Evolutionary conservation across 2,113 vertebrate species (phyloP).

Genomic region (Pseudopipra pipra): DNA sequence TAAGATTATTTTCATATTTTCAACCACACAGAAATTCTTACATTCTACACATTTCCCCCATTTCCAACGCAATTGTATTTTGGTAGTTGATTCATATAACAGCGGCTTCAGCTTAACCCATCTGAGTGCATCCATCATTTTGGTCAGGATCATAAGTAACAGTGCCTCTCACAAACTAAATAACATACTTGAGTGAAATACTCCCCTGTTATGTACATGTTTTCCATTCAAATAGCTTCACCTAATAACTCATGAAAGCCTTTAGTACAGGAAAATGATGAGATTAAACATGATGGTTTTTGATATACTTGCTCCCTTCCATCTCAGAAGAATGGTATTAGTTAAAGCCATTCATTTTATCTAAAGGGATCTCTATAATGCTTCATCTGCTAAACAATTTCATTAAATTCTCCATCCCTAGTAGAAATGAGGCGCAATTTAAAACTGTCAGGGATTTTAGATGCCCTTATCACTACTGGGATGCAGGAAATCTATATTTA

Average conservation of each 20-base stretch:
- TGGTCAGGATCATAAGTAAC: conserved; percentile 22
- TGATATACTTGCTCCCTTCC: neutral
- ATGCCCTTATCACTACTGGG: neutral
- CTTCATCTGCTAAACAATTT: conserved; percentile 19
- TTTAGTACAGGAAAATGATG: neutral
- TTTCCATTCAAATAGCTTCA: conserved; percentile 1
- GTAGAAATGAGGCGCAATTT: neutral
- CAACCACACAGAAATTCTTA: neutral
- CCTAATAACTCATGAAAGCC: conserved; percentile 17
- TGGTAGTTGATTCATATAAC: neutral
- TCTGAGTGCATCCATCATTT: conserved; percentile 34
- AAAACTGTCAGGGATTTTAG: neutral
- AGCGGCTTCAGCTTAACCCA: conserved; percentile 56
- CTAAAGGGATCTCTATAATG: neutral
- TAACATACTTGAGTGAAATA: conserved; percentile 8
- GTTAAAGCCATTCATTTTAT: conserved; percentile 2
- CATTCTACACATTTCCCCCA: conserved; percentile 11
- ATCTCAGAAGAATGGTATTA: neutral
- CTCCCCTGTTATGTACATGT: neutral
- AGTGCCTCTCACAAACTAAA: conserved; percentile 26
- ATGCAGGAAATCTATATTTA: neutral
- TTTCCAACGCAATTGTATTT: neutral
- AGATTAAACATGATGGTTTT: conserved; percentile 24
- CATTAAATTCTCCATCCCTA: neutral
- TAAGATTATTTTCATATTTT: conserved; percentile 39